These are phyloP conservation scores for Phenganax marumi DNA, from an alignment of 92 coral and sea anemone genomes.

Conservation along the genomic window DNA sequence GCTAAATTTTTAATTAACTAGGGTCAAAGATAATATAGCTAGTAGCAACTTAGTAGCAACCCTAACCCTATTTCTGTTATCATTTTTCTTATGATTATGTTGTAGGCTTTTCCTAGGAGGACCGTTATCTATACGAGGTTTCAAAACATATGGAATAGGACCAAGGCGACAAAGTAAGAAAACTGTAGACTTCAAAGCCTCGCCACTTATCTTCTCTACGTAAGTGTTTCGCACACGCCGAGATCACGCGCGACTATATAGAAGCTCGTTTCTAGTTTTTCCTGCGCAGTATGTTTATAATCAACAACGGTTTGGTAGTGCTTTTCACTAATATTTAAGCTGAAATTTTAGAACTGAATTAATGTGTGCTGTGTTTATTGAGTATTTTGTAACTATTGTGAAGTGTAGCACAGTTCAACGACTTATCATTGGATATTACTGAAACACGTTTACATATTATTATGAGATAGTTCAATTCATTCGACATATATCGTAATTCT, in stretches of 20 bases:
- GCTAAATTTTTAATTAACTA: too few relatives aligned
- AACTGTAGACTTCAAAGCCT: background rate
- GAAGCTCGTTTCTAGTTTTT: too few relatives aligned
- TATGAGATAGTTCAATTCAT: background rate
- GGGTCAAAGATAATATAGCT: too few relatives aligned
- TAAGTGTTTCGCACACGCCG: background rate
- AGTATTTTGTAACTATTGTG: too few relatives aligned
- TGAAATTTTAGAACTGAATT: too few relatives aligned
- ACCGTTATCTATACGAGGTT: slow-evolving; percentile 89
- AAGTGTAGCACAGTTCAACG: too few relatives aligned
- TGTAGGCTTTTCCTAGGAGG: slow-evolving; percentile 92
- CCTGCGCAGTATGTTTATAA: too few relatives aligned
- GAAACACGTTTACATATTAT: background rate
- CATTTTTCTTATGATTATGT: background rate
- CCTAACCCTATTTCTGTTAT: background rate
- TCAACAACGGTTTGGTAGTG: too few relatives aligned
- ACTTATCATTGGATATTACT: too few relatives aligned
- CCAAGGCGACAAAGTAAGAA: slow-evolving; percentile 66
- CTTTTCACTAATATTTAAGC: too few relatives aligned
- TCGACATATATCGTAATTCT: background rate
- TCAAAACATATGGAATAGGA: slow-evolving; percentile 82
- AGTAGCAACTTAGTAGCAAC: background rate
- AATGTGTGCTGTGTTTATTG: too few relatives aligned
- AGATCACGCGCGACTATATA: too few relatives aligned
- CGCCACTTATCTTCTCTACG: background rate